Base-by-base conservation (phyloP, 2,113 vertebrate species). In the Ailurus styani region DNA sequence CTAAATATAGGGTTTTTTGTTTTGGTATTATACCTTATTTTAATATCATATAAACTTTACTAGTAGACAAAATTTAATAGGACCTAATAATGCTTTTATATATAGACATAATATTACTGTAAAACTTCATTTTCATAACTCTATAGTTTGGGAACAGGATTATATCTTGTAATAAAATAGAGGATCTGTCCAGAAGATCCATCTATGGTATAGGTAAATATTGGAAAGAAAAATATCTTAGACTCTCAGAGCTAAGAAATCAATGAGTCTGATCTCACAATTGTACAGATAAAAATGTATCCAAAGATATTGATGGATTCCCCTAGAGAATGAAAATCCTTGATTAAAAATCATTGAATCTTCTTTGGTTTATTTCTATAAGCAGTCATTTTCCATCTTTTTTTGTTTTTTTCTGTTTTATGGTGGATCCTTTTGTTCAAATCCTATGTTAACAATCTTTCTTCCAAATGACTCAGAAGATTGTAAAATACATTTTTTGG, bases 61-160 rank as follows among this genome's bases (percentile, higher is more conserved):
- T 37, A 77, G 77, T 87, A 66, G n/a, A 78, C 91, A 92, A 81
- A 40, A 45, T 73, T 78, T 62, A 94, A 25, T 29, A 87, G 60
- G 2, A 68, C 37, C 68, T 64, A 66, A 68, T 68, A 73, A 55
- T 62, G 23, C 21, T 7, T 95, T 95, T 87, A 62, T 70, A 60
- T 87, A 54, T 7, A 75, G n/a, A 77, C 2, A 79, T 47, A 87
- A 29, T 17, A 70, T 11, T 93, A 23, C 47, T 77, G 3, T 96
- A 85, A 94, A 97, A 79, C 29, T 87, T 87, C 23, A 85, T 75
- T 90, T 89, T 64, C 60, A 75, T 87, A 72, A 62, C 84, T 68
- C 47, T 70, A 13, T 21, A 64, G 3, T 68, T 93, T 86, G 55
- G 42, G 37, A 79, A 79, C 3, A 93, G 0, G 1, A 40, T 40